Percentiles rank a stretch among this genome's conserved stretches.
Evolutionary conservation across 2,888 invertebrate species (phyloP).

Genomic region (Trichacis sp.): DNA sequence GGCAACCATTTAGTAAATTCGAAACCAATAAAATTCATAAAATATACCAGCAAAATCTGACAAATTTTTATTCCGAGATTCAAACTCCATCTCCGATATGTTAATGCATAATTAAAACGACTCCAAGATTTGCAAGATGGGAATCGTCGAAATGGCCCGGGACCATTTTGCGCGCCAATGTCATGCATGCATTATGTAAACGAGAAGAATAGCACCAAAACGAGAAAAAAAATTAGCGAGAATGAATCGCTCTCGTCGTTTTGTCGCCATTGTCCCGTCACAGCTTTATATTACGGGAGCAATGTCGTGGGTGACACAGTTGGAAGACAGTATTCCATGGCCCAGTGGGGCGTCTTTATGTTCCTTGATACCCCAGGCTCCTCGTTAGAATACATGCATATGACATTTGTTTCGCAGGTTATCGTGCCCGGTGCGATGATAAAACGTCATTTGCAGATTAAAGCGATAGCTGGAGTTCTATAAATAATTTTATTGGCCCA

Average conservation of each 20-base stretch:
- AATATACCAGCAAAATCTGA: no score
- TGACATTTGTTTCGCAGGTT: constrained; percentile 28
- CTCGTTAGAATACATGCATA: constrained; percentile 33
- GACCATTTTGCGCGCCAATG: constrained; percentile 21
- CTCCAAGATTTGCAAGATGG: background rate
- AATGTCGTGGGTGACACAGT: constrained; percentile 44
- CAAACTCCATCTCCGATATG: background rate
- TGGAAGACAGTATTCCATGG: constrained; percentile 40
- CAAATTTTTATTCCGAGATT: no score
- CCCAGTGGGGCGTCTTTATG: constrained; percentile 43
- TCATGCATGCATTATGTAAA: constrained; percentile 34
- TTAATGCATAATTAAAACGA: background rate
- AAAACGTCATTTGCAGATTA: constrained; percentile 14
- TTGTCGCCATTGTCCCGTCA: constrained; percentile 44
- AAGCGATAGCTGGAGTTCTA: background rate
- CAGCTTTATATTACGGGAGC: constrained; percentile 41
- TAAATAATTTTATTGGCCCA: background rate
- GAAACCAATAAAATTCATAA: no score
- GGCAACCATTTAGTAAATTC: no score
- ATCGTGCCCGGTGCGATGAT: constrained; percentile 16
- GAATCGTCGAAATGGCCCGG: constrained; percentile 10
- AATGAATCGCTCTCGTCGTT: constrained; percentile 41
- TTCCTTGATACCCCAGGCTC: constrained; percentile 26
- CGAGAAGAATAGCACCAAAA: constrained; percentile 8
- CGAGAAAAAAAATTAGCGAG: constrained; percentile 18